These are phyloP conservation scores for Stichopus horrens DNA, from an alignment of 53 echinoderm and acorn worm genomes.

Conservation along the genomic window DNA sequence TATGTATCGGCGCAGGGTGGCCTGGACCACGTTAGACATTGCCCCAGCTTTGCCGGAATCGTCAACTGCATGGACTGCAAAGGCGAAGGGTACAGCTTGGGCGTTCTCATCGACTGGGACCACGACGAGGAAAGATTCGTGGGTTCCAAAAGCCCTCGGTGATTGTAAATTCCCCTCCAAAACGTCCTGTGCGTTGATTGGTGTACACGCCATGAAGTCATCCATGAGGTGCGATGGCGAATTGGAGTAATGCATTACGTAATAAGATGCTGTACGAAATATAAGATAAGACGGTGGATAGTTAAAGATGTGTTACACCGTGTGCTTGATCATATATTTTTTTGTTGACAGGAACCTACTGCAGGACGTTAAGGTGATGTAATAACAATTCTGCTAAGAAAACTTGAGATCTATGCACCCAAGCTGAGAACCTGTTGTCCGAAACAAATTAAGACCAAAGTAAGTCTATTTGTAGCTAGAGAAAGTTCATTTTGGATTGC, in stretches of 20 bases:
- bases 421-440: too few relatives aligned
- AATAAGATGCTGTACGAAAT: slow-evolving; percentile 13
- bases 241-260: slow-evolving; percentile 21
- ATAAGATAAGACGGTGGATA: too few relatives aligned
- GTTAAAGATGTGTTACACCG: too few relatives aligned
- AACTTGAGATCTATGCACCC: too few relatives aligned
- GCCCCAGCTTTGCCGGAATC: background rate
- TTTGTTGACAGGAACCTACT: too few relatives aligned
- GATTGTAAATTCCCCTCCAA: slow-evolving; percentile 9
- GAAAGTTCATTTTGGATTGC: too few relatives aligned
- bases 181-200: background rate
- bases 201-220: background rate
- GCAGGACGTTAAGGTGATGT: too few relatives aligned
- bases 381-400: too few relatives aligned
- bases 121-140: background rate
- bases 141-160: slow-evolving; percentile 1
- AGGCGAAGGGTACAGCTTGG: background rate
- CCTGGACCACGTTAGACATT: slow-evolving; percentile 1
- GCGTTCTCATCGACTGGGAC: background rate
- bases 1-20: background rate
- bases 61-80: background rate
- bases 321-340: too few relatives aligned
- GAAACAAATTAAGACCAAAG: too few relatives aligned
- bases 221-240: background rate
- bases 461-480: too few relatives aligned